These are phyloP conservation scores for Prunella fulvescens DNA, from an alignment of 2,113 vertebrate genomes.

Conservation along the genomic window DNA sequence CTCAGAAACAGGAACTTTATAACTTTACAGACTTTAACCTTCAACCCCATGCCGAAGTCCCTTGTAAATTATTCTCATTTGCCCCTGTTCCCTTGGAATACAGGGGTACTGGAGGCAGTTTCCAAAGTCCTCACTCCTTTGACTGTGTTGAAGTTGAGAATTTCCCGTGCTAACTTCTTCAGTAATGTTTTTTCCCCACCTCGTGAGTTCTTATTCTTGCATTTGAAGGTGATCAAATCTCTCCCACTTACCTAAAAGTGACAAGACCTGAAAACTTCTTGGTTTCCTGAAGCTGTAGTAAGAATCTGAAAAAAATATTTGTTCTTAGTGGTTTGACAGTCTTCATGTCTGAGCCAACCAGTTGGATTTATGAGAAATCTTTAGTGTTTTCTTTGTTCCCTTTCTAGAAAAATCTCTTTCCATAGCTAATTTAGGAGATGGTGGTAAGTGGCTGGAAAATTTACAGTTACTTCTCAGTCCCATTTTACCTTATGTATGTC, in stretches of 20 bases:
- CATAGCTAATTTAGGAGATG: not conserved
- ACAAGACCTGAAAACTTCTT: not conserved
- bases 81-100: not conserved
- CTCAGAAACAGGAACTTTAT: not conserved
- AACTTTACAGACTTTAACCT: not conserved
- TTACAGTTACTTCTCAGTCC: not conserved
- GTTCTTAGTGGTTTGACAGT: not conserved
- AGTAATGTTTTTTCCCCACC: not conserved
- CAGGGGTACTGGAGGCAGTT: not conserved
- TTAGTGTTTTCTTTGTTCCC: not conserved
- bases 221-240: slow-evolving; percentile 16
- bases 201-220: not conserved
- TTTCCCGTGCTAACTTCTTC: not conserved
- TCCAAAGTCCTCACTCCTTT: not conserved
- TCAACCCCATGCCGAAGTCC: not conserved
- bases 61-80: not conserved
- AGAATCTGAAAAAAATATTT: not conserved
- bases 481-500: not conserved
- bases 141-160: not conserved
- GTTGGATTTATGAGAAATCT: not conserved
- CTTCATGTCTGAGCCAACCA: not conserved
- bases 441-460: not conserved
- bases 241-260: not conserved
- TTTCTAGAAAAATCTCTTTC: not conserved
- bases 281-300: not conserved